A percentile compares a stretch with the other conserved stretches of the same genome.
phyloP scores from a whole-genome alignment of 30 jellyfish, hydroid and myxozoan genomes.

The Cassiopea xamachana region DNA sequence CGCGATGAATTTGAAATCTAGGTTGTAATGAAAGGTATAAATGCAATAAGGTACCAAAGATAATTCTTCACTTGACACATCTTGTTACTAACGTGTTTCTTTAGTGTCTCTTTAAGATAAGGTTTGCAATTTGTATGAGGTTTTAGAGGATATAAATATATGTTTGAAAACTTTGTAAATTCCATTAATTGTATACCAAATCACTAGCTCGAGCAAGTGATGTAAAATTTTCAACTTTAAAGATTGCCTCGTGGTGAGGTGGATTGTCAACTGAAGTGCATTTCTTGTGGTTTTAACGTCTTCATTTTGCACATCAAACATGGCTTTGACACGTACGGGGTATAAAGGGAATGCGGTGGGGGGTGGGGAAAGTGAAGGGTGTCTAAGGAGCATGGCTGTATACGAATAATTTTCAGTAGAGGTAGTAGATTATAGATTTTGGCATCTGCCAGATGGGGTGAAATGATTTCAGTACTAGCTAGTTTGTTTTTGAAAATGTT shows the following conservation, averaged over 20 bases:
- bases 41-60: too few species aligned
- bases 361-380: too few species aligned
- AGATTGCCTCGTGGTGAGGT: conserved; percentile 37
- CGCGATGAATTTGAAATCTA: too few species aligned
- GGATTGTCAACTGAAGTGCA: neutral
- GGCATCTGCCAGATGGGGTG: too few species aligned
- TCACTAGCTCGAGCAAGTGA: conserved; percentile 27
- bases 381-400: too few species aligned
- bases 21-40: too few species aligned
- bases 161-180: conserved; percentile 47
- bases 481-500: too few species aligned
- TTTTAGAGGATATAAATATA: conserved; percentile 39
- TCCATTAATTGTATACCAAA: conserved; percentile 27
- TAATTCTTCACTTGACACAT: too few species aligned
- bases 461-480: too few species aligned
- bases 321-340: neutral
- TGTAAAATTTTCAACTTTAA: conserved; percentile 34
- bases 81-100: neutral
- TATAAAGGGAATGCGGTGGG: too few species aligned
- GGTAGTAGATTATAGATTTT: too few species aligned
- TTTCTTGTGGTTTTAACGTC: neutral
- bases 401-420: too few species aligned
- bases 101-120: neutral
- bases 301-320: neutral
- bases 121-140: conserved; percentile 30